phyloP scores from a whole-genome alignment of 2,888 invertebrate species.

The Eupithecia subumbrata region DNA sequence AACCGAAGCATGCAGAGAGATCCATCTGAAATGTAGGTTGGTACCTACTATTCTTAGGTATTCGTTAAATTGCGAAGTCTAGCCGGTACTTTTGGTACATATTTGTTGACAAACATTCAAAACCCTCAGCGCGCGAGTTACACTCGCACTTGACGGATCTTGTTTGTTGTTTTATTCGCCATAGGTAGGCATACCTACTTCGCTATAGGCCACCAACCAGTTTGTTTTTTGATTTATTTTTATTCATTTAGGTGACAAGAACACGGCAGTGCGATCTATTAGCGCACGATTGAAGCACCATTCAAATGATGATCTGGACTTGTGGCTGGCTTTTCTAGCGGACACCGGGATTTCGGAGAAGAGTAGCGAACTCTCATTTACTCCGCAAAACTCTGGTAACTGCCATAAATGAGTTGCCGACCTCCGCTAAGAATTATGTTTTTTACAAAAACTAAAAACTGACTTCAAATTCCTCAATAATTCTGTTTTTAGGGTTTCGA shows the following conservation, averaged over 20 bases:
- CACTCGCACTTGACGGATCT: no score
- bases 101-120: no score
- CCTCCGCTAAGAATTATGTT: background rate
- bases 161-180: no score
- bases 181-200: no score
- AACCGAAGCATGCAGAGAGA: no score
- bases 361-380: background rate
- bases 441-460: background rate
- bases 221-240: background rate
- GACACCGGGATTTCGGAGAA: conserved; percentile 58
- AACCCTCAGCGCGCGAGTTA: no score
- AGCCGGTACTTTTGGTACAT: no score
- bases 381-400: background rate
- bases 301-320: conserved; percentile 61
- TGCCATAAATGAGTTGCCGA: background rate
- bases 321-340: conserved; percentile 73
- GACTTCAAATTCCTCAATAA: background rate
- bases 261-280: conserved; percentile 52
- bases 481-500: no score
- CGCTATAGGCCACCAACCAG: no score
- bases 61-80: no score
- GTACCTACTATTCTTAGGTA: no score
- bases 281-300: conserved; percentile 55
- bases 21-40: no score
- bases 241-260: background rate